Evolutionary conservation across 2,888 invertebrate genomes (phyloP).

Genomic region (Plagodis dolabraria): DNA sequence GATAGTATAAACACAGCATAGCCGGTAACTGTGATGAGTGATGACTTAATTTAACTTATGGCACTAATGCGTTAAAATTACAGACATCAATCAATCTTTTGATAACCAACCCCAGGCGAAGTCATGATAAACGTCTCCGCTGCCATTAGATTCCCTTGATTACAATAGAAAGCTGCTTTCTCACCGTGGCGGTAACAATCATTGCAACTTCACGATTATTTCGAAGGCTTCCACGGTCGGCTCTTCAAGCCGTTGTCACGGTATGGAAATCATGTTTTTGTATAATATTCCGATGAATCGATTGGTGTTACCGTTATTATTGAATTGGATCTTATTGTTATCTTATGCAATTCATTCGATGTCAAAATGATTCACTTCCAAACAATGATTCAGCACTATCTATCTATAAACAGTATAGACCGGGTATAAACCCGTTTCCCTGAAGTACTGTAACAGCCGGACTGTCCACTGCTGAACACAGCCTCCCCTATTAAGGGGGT

Average conservation of each 20-base stretch:
- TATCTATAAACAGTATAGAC: no score
- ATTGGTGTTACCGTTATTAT: slow-evolving; percentile 26
- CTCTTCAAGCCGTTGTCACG: slow-evolving; percentile 49
- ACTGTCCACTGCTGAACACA: no score
- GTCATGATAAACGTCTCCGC: slow-evolving; percentile 34
- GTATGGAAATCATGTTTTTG: slow-evolving; percentile 28
- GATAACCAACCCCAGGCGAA: slow-evolving; percentile 14
- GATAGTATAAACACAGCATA: no score
- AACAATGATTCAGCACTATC: neutral
- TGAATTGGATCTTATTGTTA: slow-evolving; percentile 22
- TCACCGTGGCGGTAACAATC: slow-evolving; percentile 59
- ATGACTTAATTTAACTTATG: slow-evolving; percentile 11
- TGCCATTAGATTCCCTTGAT: slow-evolving; percentile 67
- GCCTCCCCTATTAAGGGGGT: no score
- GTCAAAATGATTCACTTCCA: neutral
- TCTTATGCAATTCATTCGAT: slow-evolving; percentile 19
- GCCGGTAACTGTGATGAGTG: slow-evolving; percentile 7
- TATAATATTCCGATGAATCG: slow-evolving; percentile 24
- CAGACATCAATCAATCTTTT: slow-evolving; percentile 20
- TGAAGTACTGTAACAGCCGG: no score
- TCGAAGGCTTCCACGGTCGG: slow-evolving; percentile 50
- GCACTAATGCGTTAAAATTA: slow-evolving; percentile 15
- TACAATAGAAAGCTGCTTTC: slow-evolving; percentile 75
- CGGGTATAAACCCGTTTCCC: no score
- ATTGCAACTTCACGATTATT: slow-evolving; percentile 63